Base-by-base conservation (phyloP, 2,797 vertebrate species). In the Florisuga fusca region DNA sequence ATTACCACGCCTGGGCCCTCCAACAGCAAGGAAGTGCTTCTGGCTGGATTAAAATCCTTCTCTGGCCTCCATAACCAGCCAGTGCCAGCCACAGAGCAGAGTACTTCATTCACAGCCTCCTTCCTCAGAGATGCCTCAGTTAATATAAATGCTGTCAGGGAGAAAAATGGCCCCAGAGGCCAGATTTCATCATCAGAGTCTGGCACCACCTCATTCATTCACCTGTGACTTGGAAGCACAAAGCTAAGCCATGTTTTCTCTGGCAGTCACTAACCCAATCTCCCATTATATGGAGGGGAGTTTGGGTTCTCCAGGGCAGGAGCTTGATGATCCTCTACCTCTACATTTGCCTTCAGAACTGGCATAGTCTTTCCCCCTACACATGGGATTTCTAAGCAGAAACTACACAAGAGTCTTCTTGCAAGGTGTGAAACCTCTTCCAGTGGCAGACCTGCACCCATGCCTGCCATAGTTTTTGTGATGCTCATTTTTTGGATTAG, bases 41-140 rank as follows among this genome's bases (percentile, higher is more conserved):
- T 76, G 79, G 67, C 45, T 93, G 67, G 72, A 53, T 58, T 68
- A 36, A 80, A 93, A 77, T 33, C 68, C 57, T 54, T 31, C 74
- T 58, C 31, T 72, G 75, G 63, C 80, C 75, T 73, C 80, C 2
- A 2, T 43, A 33, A 59, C 82, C 38, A 1, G 72, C 50, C 45
- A 29, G 13, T 43, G 57, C 76, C 80, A 81, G 79, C 68, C 3
- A 2, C 21, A 27, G 68, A 79, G 62, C 78, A 73, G 48, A 73
- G 45, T 43, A 3, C 54, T 45, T 61, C 71, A 7, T 50, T 86
- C 78, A 31, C 17, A 4, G 68, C 14, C 16, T 87, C 71, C 75
- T 72, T 81, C 61, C 58, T 58, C 69, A 69, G 82, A 69, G 82
- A 62, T 19, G 1, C 59, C 69, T 89, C 76, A 41, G 66, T 79